Evolutionary conservation across 2,797 vertebrate species (phyloP), one percentile per base, ranked within the genome.

Genomic region (Hippoglossus hippoglossus): DNA sequence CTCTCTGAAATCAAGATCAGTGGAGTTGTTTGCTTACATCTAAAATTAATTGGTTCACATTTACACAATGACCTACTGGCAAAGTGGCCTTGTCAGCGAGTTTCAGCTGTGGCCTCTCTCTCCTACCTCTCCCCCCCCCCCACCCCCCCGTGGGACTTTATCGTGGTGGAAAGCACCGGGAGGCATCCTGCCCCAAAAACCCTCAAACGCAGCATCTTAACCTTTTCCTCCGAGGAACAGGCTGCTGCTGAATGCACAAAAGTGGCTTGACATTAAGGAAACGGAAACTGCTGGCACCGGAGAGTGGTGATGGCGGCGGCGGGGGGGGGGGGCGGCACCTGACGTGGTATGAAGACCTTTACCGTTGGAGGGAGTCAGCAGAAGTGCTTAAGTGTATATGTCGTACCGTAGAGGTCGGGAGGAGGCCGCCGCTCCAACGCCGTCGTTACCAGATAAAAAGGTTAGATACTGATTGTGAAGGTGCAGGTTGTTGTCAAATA

Each of bases 201-300:
- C 80, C 82, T 89, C 83, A 79, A 83, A 90, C 84, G 61, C 80
- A 80, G 79, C 89, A 83, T 91, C 89, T 93, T 94, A 95, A 94
- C 94, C 94, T 95, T 95, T 95, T 71, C 84, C 85, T 87, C 87
- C 63, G 88, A 90, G 82, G 87, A 91, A 88, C 87, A 82, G 86
- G 70, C 90, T 82, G 85, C 84, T 92, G 93, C 91, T 92, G 93
- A 93, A 93, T 93, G 89, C 90, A 94, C 92, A 94, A 93, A 94
- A 92, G 91, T 89, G 85, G 77, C 87, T 83, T 94, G 94, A 93
- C 94, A 94, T 94, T 95, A 94, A 93, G 92, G 83, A 83, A 89
- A 90, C 69, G 55, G 79, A 88, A 89, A 91, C 87, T 86, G 91
- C 86, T 88, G 85, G 88, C 84, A 66, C 79, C 41, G 65, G 73